These are phyloP conservation scores for Tenthredo distinguenda DNA, from an alignment of 2,888 invertebrate genomes.

Conservation along the genomic window DNA sequence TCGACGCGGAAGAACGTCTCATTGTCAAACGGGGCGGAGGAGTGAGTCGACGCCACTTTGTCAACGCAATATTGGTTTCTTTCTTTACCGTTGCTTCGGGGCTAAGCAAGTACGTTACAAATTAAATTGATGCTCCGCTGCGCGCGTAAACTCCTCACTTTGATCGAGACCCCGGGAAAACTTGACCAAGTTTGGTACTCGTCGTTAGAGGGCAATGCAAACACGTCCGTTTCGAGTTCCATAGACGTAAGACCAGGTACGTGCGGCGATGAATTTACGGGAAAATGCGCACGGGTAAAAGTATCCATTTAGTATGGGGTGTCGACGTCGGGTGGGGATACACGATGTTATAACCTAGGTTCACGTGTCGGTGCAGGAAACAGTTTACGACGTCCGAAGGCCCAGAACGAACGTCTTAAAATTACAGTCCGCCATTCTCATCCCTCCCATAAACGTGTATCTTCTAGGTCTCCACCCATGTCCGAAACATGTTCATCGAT, in stretches of 20 bases:
- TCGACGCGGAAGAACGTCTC: not conserved
- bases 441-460: not conserved
- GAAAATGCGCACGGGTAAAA: not conserved
- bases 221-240: not conserved
- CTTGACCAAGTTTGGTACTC: not conserved
- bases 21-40: not conserved
- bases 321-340: constrained; percentile 14
- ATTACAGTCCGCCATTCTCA: constrained; percentile 28
- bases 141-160: not conserved
- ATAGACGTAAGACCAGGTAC: not conserved
- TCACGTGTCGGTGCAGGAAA: not conserved
- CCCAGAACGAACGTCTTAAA: constrained; percentile 30
- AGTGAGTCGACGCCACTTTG: constrained; percentile 3
- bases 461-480: not conserved
- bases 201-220: not conserved
- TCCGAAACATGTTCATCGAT: not conserved
- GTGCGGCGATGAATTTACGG: constrained; percentile 18
- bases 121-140: constrained; percentile 13
- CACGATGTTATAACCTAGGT: not conserved
- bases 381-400: constrained; percentile 25
- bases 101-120: not conserved
- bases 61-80: constrained; percentile 46
- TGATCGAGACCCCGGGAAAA: not conserved
- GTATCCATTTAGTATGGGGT: constrained; percentile 26
- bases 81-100: not conserved